phyloP scores from a whole-genome alignment of 1,140 invertebrate genomes.

The Hycleus cichorii region DNA sequence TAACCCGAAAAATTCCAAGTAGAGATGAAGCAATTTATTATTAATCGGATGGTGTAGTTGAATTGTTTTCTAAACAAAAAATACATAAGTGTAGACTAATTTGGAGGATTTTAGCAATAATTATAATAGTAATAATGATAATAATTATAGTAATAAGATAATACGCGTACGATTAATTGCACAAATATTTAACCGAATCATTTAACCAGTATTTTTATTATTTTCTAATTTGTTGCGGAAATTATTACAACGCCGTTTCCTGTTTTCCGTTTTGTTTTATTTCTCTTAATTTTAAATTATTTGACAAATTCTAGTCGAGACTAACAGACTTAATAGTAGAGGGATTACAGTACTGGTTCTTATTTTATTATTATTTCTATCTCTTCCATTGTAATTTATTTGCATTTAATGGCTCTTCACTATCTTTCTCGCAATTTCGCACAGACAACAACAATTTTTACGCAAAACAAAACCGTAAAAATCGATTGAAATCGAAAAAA shows the following conservation, averaged over 20 bases:
- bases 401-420: too few relatives aligned
- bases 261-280: too few relatives aligned
- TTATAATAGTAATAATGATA: background rate
- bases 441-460: too few relatives aligned
- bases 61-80: background rate
- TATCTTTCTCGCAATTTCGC: too few relatives aligned
- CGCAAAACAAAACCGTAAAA: too few relatives aligned
- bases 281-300: too few relatives aligned
- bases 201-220: too few relatives aligned
- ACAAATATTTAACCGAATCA: too few relatives aligned
- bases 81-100: background rate
- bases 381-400: too few relatives aligned
- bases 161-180: background rate
- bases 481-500: constrained; percentile 1
- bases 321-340: constrained; percentile 7
- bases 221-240: too few relatives aligned
- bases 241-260: too few relatives aligned
- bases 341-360: constrained; percentile 1
- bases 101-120: background rate
- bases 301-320: constrained; percentile 12
- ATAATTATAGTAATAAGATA: background rate
- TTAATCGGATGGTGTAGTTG: background rate
- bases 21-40: background rate
- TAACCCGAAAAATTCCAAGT: constrained; percentile 16
- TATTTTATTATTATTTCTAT: background rate